phyloP scores from a whole-genome alignment of 2,113 vertebrate genomes.

The Tichodroma muraria region DNA sequence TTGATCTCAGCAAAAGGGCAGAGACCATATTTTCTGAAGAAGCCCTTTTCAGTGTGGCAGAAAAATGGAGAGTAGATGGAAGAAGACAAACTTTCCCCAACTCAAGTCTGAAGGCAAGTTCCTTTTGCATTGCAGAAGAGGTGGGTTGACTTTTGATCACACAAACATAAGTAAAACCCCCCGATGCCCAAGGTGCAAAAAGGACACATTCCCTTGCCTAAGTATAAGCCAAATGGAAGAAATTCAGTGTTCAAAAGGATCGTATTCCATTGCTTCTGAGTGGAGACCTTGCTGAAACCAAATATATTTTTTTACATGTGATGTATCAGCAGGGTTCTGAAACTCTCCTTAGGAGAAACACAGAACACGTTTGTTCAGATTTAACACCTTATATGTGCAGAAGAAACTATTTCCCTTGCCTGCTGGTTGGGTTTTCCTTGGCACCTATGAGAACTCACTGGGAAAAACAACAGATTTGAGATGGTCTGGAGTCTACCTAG shows the following conservation, averaged over 20 bases:
- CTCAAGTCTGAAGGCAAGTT: not conserved
- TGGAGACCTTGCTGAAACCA: not conserved
- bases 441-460: not conserved
- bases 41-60: not conserved
- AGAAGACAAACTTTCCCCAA: not conserved
- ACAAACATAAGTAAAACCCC: not conserved
- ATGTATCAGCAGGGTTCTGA: not conserved
- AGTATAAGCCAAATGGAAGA: not conserved
- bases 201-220: not conserved
- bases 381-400: not conserved
- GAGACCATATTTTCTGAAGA: not conserved
- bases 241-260: not conserved
- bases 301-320: not conserved
- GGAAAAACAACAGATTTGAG: not conserved
- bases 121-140: not conserved
- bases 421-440: not conserved
- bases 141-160: not conserved
- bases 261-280: not conserved
- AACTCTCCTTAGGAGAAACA: not conserved
- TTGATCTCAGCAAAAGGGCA: not conserved
- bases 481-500: not conserved
- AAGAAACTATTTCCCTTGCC: not conserved
- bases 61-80: not conserved
- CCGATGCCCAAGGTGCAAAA: not conserved
- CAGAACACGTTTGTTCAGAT: not conserved